These are phyloP conservation scores for Sebastes vulpes DNA, from an alignment of 2,797 vertebrate species.

Conservation along the genomic window DNA sequence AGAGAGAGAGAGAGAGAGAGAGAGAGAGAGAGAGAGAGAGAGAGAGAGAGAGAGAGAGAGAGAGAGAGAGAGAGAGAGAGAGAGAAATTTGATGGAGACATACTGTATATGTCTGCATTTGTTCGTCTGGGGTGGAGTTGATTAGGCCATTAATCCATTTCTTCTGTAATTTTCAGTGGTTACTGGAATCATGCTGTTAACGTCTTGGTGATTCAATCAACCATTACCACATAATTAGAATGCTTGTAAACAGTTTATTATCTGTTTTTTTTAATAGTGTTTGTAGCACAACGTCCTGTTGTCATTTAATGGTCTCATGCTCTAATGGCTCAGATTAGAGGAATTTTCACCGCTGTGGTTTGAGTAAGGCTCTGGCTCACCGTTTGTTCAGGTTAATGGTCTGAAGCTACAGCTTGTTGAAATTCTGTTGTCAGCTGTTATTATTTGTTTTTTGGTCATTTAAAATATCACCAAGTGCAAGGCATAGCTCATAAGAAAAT, in stretches of 20 bases:
- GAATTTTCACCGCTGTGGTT: background rate
- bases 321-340: background rate
- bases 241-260: background rate
- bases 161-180: background rate
- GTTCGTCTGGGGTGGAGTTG: background rate
- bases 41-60: too few relatives aligned
- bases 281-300: background rate
- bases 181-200: background rate
- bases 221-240: background rate
- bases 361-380: background rate
- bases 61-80: too few relatives aligned
- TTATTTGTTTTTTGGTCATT: background rate
- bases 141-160: background rate
- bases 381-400: constrained; percentile 1
- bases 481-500: background rate
- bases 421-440: background rate
- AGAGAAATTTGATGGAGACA: background rate
- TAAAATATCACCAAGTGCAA: background rate
- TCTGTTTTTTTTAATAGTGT: background rate
- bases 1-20: too few relatives aligned
- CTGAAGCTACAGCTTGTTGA: background rate
- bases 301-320: background rate
- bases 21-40: background rate
- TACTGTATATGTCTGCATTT: background rate
- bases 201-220: background rate